Evolutionary conservation across 2,113 vertebrate genomes (phyloP).

Genomic region (Dicaeum eximium): DNA sequence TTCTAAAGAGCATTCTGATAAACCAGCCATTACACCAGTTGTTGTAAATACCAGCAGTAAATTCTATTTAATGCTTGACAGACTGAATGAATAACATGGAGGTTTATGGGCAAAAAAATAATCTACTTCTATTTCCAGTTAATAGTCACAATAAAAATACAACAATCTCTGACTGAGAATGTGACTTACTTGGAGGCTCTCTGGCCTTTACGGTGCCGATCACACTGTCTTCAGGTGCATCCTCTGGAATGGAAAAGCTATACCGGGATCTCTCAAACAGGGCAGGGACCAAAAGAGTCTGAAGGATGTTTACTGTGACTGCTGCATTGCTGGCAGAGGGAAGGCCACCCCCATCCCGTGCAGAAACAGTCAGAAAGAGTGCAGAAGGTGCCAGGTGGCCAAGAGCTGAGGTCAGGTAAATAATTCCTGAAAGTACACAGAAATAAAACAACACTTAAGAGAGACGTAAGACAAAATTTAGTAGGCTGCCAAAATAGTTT

Average conservation of each 20-base stretch:
- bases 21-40: not conserved
- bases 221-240: slow-evolving; percentile 70
- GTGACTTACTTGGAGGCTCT: slow-evolving; percentile 76
- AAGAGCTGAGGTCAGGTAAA: slow-evolving; percentile 82
- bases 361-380: slow-evolving; percentile 75
- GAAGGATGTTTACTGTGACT: slow-evolving; percentile 81
- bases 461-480: not conserved
- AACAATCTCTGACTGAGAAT: not conserved
- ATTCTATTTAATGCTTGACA: not conserved
- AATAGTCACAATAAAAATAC: not conserved
- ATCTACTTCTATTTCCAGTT: not conserved
- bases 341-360: slow-evolving; percentile 80
- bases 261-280: slow-evolving; percentile 85
- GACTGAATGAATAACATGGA: not conserved
- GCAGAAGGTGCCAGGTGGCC: slow-evolving; percentile 70
- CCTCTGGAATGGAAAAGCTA: slow-evolving; percentile 80
- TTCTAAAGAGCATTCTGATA: not conserved
- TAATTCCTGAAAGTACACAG: slow-evolving; percentile 71
- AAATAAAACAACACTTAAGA: not conserved
- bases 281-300: slow-evolving; percentile 72
- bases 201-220: slow-evolving; percentile 82
- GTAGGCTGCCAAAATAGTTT: not conserved
- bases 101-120: not conserved
- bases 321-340: slow-evolving; percentile 72
- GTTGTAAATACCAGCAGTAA: not conserved